Base-by-base conservation (phyloP, 2,888 invertebrate species). In the Macrophya annulata region DNA sequence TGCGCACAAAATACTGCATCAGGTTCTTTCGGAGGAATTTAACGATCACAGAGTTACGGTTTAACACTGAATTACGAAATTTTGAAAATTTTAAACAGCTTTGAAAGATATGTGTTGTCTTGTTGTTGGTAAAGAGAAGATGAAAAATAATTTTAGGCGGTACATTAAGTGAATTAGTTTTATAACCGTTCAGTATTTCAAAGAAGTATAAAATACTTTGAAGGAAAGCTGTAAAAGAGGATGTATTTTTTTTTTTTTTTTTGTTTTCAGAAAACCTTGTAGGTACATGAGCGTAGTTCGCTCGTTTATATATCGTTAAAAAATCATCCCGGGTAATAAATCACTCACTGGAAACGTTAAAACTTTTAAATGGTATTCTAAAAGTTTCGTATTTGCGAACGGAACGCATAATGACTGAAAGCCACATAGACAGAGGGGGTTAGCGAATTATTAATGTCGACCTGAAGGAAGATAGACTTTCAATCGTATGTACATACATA, bases 341-440 rank as follows among this genome's bases (percentile, higher is more conserved):
- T 77, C 77, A 77, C 77, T 77, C 25, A 37, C 51, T 55, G 55
- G 40, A 55, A 77, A 51, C 31, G 55, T 8, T 55, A 1, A 37
- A 77, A 77, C 77, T 77, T 76, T 76, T 25, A 21, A 48, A 76
- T 76, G 76, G 76, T 76, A 48, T 76, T 76, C 43, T 76, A 15
- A 48, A 48, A n/a, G 48, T 76, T 9, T 74, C 10, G 72, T 74
- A 77, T 55, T 51, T 31, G 31, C 15, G 25, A 43, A 43, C 17
- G 17, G 55, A 55, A 45, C 31, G 72, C 25, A 77, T 55, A 77
- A 77, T 77, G 51, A 77, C 77, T 77, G 48, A 17, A 51, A 15
- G 21, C 51, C 1, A 15, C 25, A 55, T 77, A 77, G 51, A 9
- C 31, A 37, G 25, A 77, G 31, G 55, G 9, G 48, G 55, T 51